Evolutionary conservation across 2,888 invertebrate genomes (phyloP), one percentile per base, ranked within the genome.

Genomic region (Bombylius discolor): DNA sequence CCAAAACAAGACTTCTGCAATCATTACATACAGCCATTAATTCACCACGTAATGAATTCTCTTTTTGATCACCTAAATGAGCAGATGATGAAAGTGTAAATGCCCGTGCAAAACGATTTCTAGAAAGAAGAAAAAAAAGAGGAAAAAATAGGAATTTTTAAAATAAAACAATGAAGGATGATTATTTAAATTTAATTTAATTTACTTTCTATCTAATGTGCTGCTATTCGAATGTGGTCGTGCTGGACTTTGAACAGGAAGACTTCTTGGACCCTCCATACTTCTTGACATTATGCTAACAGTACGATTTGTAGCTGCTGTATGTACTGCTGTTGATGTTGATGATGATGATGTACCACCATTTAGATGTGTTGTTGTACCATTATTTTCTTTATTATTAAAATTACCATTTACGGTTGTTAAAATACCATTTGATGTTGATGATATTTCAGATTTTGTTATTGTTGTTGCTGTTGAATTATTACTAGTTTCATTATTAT

Each of bases 21-120:
- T 95, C 95, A 72, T 89, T 87, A 71, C 95, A 96, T 51, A 95
- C 92, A 59, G 87, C 85, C 85, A 93, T 90, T 68, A 88, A 83
- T 58, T 89, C 85, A 62, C 85, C 84, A 58, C 84, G 82, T 51
- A 85, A 76, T 31, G 82, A 79, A 68, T 87, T 86, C 58, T 80
- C 77, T 49, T 77, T 76, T 54, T 78, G 73, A 56, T 70, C 70
- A 55, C 69, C 67, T 36, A 72, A 63, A 44, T 75, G 71, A 55
- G 74, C 79, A 53, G 70, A 70, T 50, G 74, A 72, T 59, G 79
- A 80, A 31, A 81, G 68, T 56, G 79, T 76, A 66, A 81, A 79
- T 61, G 79, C 77, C 55, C 84, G 81, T 46, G 81, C 78, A 66
- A 84, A 81, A 56, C 82, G 78, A 60, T 79, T 77, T 72, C 84